Evolutionary conservation across 1,140 invertebrate genomes (phyloP).

Genomic region (Apis laboriosa): DNA sequence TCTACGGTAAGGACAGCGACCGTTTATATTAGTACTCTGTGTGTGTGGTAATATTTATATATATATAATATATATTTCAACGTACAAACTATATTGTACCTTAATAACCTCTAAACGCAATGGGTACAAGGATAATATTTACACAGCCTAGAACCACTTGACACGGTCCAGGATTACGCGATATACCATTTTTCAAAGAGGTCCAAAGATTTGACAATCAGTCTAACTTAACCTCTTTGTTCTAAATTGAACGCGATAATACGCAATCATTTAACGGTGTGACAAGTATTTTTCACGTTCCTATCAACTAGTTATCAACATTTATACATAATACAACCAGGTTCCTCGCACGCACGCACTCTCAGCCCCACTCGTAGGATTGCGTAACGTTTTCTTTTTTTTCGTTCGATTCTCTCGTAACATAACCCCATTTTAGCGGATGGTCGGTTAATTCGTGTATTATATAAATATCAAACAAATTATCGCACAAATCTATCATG

Average conservation of each 20-base stretch:
- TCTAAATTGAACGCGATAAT: constrained; percentile 29
- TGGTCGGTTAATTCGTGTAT: not conserved
- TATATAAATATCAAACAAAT: not conserved
- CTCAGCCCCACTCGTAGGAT: constrained; percentile 54
- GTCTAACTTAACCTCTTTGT: not conserved
- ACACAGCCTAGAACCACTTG: constrained; percentile 60
- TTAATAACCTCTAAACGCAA: constrained; percentile 63
- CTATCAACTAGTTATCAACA: constrained; percentile 79
- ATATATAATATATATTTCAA: constrained; percentile 48
- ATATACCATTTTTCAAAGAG: constrained; percentile 32
- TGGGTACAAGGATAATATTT: constrained; percentile 58
- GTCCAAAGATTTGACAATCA: constrained; percentile 12
- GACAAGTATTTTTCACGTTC: constrained; percentile 77
- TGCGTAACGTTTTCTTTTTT: constrained; percentile 51
- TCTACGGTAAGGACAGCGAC: constrained; percentile 57
- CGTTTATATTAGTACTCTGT: constrained; percentile 56
- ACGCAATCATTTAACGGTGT: constrained; percentile 63
- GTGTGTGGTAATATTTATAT: constrained; percentile 52
- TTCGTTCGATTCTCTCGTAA: constrained; percentile 3
- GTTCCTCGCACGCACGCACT: constrained; percentile 52
- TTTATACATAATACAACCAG: constrained; percentile 79
- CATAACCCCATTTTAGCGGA: not conserved
- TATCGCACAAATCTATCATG: not conserved
- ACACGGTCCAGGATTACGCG: constrained; percentile 39
- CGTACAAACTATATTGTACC: constrained; percentile 74